phyloP scores from a whole-genome alignment of 2,888 invertebrate species.

The Microplitis deprimator region DNA sequence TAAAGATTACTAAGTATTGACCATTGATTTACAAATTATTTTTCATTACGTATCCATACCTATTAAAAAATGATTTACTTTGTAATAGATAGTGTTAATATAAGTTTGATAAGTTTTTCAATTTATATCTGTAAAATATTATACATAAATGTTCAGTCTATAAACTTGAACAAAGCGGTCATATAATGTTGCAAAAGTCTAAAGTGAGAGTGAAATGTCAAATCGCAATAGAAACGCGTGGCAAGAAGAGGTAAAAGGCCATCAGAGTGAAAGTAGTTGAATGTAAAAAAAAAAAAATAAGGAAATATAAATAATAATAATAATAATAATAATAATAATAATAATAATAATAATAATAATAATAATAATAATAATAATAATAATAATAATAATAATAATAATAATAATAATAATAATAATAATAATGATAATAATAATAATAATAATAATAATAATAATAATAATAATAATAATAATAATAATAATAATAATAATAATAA shows the following conservation, averaged over 20 bases:
- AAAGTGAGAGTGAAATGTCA: constrained; percentile 30
- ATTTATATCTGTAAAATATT: constrained; percentile 7
- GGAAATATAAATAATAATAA: background rate
- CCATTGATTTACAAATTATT: too few relatives aligned
- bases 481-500: too few relatives aligned
- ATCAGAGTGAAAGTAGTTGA: background rate
- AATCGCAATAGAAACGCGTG: constrained; percentile 8
- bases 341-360: background rate
- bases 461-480: background rate
- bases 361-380: background rate
- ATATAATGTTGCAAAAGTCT: constrained; percentile 17
- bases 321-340: background rate
- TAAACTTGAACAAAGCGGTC: constrained; percentile 27
- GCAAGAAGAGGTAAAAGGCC: constrained; percentile 2
- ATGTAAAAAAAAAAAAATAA: constrained; percentile 15
- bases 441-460: background rate
- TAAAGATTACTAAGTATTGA: too few relatives aligned
- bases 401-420: too few relatives aligned
- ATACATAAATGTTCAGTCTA: constrained; percentile 5
- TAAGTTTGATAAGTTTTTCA: background rate
- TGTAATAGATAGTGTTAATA: background rate
- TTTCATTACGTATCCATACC: too few relatives aligned
- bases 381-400: background rate
- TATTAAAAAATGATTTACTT: background rate
- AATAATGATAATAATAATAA: constrained; percentile 3